These are phyloP conservation scores for Leptopilina syphax DNA, from an alignment of 2,888 invertebrate genomes.

Conservation along the genomic window DNA sequence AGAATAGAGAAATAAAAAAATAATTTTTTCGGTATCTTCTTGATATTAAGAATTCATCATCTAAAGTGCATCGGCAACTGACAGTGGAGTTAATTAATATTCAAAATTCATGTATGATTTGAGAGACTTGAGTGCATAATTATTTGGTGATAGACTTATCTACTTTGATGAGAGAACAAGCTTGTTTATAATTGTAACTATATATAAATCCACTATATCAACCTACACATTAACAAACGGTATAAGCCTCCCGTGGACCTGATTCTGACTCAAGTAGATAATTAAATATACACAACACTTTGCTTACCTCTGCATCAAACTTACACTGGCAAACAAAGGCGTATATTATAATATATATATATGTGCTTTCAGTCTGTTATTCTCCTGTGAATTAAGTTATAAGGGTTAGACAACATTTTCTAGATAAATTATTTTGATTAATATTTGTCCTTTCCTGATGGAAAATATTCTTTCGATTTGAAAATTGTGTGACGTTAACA, in stretches of 20 bases:
- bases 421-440: conserved; percentile 17
- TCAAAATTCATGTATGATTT: background rate
- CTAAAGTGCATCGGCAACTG: background rate
- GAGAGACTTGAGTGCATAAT: background rate
- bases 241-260: background rate
- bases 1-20: no score
- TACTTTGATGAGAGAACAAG: background rate
- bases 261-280: conserved; percentile 13
- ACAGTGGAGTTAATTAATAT: background rate
- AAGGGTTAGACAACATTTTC: background rate
- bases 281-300: conserved; percentile 32
- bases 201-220: background rate
- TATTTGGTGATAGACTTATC: background rate
- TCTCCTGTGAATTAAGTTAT: conserved; percentile 18
- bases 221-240: conserved; percentile 1
- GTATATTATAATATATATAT: background rate
- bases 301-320: conserved; percentile 19
- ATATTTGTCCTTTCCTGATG: conserved; percentile 4
- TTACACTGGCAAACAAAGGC: conserved; percentile 9
- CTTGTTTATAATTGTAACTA: background rate
- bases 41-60: no score
- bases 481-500: background rate
- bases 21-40: no score
- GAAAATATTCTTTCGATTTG: background rate
- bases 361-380: background rate